These are phyloP conservation scores for Oryzias curvinotus DNA, from an alignment of 2,113 vertebrate species.

Conservation along the genomic window DNA sequence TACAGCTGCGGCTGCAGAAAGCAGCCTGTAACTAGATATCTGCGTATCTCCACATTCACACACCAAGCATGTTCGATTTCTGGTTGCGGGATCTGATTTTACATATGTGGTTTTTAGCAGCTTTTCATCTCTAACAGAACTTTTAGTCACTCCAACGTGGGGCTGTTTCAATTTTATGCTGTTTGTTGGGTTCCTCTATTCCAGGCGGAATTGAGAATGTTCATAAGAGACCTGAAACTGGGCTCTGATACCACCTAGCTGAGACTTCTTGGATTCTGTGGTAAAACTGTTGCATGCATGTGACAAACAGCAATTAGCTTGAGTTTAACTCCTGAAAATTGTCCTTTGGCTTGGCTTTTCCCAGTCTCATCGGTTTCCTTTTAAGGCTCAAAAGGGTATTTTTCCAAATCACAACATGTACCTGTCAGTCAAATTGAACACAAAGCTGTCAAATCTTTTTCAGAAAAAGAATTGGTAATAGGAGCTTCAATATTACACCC, in stretches of 20 bases:
- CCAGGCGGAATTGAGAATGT: constrained; percentile 77
- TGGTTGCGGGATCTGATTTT: constrained; percentile 26
- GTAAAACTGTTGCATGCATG: constrained; percentile 37
- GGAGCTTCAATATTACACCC: no score
- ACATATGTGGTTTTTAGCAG: constrained; percentile 29
- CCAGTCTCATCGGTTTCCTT: not conserved
- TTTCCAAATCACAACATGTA: no score
- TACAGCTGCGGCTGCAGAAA: constrained; percentile 68
- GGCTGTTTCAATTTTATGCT: constrained; percentile 47
- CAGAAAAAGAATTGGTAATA: no score
- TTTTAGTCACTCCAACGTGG: not conserved
- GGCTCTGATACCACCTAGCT: constrained; percentile 57
- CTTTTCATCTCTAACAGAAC: not conserved
- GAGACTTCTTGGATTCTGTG: constrained; percentile 65
- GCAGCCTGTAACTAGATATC: constrained; percentile 60
- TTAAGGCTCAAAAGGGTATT: not conserved
- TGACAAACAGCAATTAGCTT: not conserved
- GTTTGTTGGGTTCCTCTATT: constrained; percentile 63
- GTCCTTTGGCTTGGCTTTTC: not conserved
- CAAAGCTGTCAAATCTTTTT: no score
- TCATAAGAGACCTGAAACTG: constrained; percentile 72
- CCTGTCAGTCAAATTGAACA: no score
- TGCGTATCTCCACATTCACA: constrained; percentile 57
- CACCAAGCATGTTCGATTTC: constrained; percentile 41
- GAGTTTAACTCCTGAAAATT: constrained; percentile 14